Conservation (phyloP, 2,113 vertebrate species). For the Corythaeola cristata region DNA sequence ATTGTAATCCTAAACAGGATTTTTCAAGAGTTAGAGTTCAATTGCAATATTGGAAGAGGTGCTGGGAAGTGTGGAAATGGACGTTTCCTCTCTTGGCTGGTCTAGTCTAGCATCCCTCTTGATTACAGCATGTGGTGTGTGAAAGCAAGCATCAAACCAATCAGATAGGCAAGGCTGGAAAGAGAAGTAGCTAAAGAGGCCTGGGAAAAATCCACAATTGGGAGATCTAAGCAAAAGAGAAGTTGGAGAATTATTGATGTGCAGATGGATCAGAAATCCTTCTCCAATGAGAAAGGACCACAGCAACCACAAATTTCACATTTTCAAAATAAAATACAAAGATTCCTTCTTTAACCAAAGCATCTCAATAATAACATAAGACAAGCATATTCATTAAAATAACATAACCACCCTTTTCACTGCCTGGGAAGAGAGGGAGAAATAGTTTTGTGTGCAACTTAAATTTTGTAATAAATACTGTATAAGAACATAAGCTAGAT, state of each 20-base stretch:
- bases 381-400: slow-evolving; percentile 8
- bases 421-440: slow-evolving; percentile 25
- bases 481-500: slow-evolving; percentile 51
- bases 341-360: background rate
- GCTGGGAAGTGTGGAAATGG: background rate
- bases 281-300: background rate
- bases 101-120: background rate
- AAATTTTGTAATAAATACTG: slow-evolving; percentile 37
- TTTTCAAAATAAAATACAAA: background rate
- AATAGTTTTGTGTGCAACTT: slow-evolving; percentile 7
- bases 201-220: background rate
- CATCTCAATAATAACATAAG: background rate
- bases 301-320: background rate
- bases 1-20: background rate
- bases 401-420: background rate
- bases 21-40: background rate
- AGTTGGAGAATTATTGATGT: background rate
- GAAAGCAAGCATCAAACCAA: background rate
- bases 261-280: background rate
- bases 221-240: background rate
- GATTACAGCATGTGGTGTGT: background rate
- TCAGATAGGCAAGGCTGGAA: background rate
- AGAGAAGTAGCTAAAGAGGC: background rate
- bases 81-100: background rate
- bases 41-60: background rate